These are phyloP conservation scores for Phania funesta DNA, from an alignment of 2,888 invertebrate species.

Conservation along the genomic window DNA sequence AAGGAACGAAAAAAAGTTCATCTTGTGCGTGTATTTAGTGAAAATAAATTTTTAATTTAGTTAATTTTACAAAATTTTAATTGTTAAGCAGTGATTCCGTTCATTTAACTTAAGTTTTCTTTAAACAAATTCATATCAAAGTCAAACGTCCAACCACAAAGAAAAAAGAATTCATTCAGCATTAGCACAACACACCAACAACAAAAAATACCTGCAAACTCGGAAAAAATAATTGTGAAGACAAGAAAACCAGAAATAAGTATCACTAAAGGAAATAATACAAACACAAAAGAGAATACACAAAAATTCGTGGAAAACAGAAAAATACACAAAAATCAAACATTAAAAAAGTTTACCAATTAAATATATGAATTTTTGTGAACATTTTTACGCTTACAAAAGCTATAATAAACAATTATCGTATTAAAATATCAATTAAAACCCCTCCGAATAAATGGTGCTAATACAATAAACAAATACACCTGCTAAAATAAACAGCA, in stretches of 20 bases:
- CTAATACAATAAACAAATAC: constrained; percentile 50
- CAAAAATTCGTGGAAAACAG: constrained; percentile 67
- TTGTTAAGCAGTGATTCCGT: constrained; percentile 69
- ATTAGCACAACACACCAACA: constrained; percentile 65
- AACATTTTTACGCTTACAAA: constrained; percentile 14
- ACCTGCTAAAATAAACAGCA: constrained; percentile 57
- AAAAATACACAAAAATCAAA: constrained; percentile 63
- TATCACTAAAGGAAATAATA: constrained; percentile 54
- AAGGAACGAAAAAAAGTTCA: constrained; percentile 62
- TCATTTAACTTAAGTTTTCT: constrained; percentile 68
- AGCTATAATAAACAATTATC: constrained; percentile 6
- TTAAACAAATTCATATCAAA: constrained; percentile 70
- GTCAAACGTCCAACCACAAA: constrained; percentile 69
- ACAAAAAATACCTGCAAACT: constrained; percentile 68
- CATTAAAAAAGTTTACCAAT: constrained; percentile 47
- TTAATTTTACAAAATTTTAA: constrained; percentile 60
- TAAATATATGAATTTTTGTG: constrained; percentile 44
- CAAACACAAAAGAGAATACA: constrained; percentile 58
- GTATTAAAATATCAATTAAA: constrained; percentile 9
- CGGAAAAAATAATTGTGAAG: constrained; percentile 59
- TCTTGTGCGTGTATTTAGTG: constrained; percentile 67
- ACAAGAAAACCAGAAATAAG: constrained; percentile 60
- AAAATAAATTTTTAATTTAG: constrained; percentile 63
- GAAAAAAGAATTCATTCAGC: constrained; percentile 48
- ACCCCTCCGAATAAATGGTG: constrained; percentile 46